A percentile compares a stretch with the other conserved stretches of the same genome.
Evolutionary conservation across 2,113 vertebrate species (phyloP).

Genomic region (Triplophysa tibetana): DNA sequence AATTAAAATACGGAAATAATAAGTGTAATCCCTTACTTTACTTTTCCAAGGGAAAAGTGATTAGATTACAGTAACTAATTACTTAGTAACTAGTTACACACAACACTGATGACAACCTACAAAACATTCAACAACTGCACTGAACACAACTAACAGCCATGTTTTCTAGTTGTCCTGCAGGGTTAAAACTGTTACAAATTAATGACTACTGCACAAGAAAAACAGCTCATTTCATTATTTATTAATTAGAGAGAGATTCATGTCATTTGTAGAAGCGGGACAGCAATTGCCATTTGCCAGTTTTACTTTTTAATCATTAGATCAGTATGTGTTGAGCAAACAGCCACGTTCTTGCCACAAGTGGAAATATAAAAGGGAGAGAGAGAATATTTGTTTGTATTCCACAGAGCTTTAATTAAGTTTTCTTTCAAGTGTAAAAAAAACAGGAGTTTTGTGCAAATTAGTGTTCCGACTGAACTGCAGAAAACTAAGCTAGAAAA

Average conservation of each 20-base stretch:
- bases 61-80: too few species aligned
- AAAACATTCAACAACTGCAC: background rate
- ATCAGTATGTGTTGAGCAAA: background rate
- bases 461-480: background rate
- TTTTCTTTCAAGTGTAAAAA: background rate
- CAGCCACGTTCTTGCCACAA: background rate
- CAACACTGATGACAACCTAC: background rate
- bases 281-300: background rate
- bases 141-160: too few species aligned
- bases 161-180: too few species aligned
- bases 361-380: background rate
- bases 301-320: background rate
- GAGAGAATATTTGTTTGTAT: slow-evolving; percentile 3
- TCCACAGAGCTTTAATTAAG: slow-evolving; percentile 7
- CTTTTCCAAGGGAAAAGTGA: too few species aligned
- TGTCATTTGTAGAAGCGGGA: background rate
- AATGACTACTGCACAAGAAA: background rate
- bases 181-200: background rate
- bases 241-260: background rate
- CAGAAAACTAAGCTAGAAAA: background rate
- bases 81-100: too few species aligned
- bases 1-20: too few species aligned
- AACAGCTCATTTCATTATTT: slow-evolving; percentile 2
- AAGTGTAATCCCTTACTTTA: too few species aligned
- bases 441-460: background rate